Base-by-base conservation (phyloP, 1,140 invertebrate genomes). In the Himalopsyche phryganea region DNA sequence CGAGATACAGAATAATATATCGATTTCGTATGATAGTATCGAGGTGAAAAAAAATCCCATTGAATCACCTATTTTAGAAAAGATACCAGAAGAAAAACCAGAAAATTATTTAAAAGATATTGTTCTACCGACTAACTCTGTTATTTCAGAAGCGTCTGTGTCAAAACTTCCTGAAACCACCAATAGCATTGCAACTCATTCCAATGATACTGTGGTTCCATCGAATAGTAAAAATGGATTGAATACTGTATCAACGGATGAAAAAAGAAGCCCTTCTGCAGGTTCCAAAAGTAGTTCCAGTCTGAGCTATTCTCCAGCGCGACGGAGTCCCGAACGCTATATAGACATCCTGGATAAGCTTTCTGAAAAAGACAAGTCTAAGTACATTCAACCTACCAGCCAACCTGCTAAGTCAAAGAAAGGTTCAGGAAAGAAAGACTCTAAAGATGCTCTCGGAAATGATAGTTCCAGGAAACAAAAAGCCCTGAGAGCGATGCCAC, bases 261-360 rank as follows among this genome's bases (percentile, higher is more conserved):
- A 61, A 9, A 55, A 61, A 20, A 44, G 59, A n/a, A 56, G 51
- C 42, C 54, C 51, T 23, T 58, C 63, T 17, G 57, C 51, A 6
- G 58, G 28, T 33, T 65, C 63, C 1, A 61, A 61, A 38, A 75
- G 79, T 61, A 70, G 80, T n/a, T 83, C 81, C 1, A 81, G 78
- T 51, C 70, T 86, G 50, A 85, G 83, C 51, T 86, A 86, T 65
- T 86, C 84, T 0, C 85, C 85, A 0, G 80, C 84, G 0, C 71
- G 81, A 6, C 73, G 81, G 7, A 80, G 83, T 70, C 83, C 84
- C 0, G 84, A 85, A 54, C 76, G 83, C 1, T 86, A 86, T 57
- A 75, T 73, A 1, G 84, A 85, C 35, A 80, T 83, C 23, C 68
- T 81, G 18, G 74, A 79, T 60, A 75, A 80, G 41, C 64, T 80